Conservation (phyloP, 1,140 invertebrate genomes). For the Gryon sp. region DNA sequence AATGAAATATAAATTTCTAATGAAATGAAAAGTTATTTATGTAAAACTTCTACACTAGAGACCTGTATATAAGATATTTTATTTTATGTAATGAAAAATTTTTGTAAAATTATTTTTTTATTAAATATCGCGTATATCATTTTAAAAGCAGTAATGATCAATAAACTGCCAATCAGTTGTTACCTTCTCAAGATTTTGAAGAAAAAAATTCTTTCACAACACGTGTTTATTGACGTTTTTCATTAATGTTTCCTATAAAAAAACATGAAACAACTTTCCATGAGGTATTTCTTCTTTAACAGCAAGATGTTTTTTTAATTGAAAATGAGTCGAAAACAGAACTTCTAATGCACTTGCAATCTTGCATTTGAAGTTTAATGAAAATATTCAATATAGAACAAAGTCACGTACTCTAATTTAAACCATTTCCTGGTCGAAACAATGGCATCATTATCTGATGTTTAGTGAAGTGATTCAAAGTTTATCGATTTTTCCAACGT, state of each 20-base stretch:
- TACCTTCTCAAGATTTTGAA: neutral
- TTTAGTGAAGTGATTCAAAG: slow-evolving; percentile 46
- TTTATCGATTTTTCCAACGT: slow-evolving; percentile 48
- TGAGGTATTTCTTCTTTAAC: neutral
- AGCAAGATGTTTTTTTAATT: slow-evolving; percentile 39
- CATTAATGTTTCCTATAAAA: slow-evolving; percentile 18
- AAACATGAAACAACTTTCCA: slow-evolving; percentile 8
- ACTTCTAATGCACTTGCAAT: slow-evolving; percentile 36
- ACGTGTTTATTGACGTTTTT: neutral
- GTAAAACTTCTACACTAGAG: no score
- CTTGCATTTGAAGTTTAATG: slow-evolving; percentile 50
- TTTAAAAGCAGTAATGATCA: no score
- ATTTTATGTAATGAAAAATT: no score
- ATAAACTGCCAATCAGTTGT: no score
- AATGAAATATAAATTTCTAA: no score
- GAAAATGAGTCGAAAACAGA: slow-evolving; percentile 40
- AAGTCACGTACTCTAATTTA: slow-evolving; percentile 49
- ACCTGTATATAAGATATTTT: no score
- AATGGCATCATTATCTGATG: slow-evolving; percentile 48
- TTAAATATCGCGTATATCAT: no score
- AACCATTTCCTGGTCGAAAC: slow-evolving; percentile 47
- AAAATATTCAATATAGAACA: slow-evolving; percentile 51
- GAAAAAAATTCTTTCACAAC: slow-evolving; percentile 6
- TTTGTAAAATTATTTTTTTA: no score
- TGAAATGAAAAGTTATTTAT: no score